A percentile compares a stretch with the other conserved stretches of the same genome.
These are phyloP conservation scores for Mantis religiosa DNA, from an alignment of 2,888 invertebrate genomes.

Conservation along the genomic window DNA sequence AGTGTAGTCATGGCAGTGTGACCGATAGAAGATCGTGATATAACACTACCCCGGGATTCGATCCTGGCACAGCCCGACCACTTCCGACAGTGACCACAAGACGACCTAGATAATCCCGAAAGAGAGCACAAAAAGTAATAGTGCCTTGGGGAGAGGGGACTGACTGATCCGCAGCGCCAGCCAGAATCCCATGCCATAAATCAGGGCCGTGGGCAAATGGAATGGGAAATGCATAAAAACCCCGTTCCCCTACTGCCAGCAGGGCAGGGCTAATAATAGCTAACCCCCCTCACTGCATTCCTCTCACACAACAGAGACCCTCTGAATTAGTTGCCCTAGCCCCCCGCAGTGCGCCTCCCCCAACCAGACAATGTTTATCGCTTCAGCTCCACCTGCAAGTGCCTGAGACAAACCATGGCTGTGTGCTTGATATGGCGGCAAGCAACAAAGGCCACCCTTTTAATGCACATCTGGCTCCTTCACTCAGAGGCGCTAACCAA, in stretches of 20 bases:
- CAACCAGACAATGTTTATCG: background rate
- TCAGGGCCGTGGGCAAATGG: background rate
- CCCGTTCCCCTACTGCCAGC: background rate
- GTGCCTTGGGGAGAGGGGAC: background rate
- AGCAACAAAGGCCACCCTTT: background rate
- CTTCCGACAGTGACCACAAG: background rate
- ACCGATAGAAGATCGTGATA: background rate
- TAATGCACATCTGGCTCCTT: background rate
- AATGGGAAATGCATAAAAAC: constrained; percentile 1
- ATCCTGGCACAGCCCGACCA: too few relatives aligned
- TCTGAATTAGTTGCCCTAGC: constrained; percentile 1
- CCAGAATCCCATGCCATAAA: constrained; percentile 1
- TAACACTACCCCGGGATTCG: background rate
- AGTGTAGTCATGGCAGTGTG: too few relatives aligned
- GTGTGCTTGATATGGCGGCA: background rate
- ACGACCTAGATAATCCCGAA: constrained; percentile 8
- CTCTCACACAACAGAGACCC: constrained; percentile 1
- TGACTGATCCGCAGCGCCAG: background rate
- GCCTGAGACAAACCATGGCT: background rate
- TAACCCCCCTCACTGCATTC: background rate
- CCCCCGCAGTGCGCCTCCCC: background rate
- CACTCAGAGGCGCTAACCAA: background rate
- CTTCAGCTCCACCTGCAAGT: constrained; percentile 2
- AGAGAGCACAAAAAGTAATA: background rate
- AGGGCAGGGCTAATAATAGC: constrained; percentile 1